Evolutionary conservation across 2,797 vertebrate genomes (phyloP).

Genomic region (Telmatherina bonti): DNA sequence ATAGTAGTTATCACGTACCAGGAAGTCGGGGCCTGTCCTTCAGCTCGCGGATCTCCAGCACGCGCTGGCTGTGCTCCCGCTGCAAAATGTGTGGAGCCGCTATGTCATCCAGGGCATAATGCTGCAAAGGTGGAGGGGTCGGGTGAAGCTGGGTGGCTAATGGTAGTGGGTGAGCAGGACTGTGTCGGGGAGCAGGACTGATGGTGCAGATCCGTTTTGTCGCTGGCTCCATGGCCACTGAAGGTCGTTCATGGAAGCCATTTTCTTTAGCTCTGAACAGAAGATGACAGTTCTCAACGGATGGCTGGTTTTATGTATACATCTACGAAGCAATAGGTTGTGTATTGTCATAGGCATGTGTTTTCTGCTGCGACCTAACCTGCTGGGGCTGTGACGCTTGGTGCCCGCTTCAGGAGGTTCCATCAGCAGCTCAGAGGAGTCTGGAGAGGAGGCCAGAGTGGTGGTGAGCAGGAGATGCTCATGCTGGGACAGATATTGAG

Average conservation of each 20-base stretch:
- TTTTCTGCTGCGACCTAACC: constrained; percentile 76
- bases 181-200: constrained; percentile 96
- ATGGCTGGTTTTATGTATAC: not conserved
- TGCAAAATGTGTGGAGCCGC: constrained; percentile 89
- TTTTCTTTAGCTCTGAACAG: constrained; percentile 86
- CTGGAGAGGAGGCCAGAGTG: constrained; percentile 89
- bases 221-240: constrained; percentile 88
- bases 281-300: not conserved
- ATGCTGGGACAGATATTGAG: constrained; percentile 97
- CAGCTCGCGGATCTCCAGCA: constrained; percentile 92
- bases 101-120: constrained; percentile 97
- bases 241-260: constrained; percentile 91
- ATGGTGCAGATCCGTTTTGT: constrained; percentile 98
- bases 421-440: constrained; percentile 96
- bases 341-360: not conserved
- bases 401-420: constrained; percentile 88
- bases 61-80: constrained; percentile 90
- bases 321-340: not conserved
- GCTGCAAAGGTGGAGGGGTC: constrained; percentile 95
- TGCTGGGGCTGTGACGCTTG: constrained; percentile 94
- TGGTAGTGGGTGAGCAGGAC: constrained; percentile 93
- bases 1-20: constrained; percentile 69
- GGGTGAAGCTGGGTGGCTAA: constrained; percentile 92
- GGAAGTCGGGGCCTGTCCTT: constrained; percentile 89
- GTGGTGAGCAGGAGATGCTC: constrained; percentile 98